Base-by-base conservation (phyloP, 2,888 invertebrate species). In the Isotomurus palustris region DNA sequence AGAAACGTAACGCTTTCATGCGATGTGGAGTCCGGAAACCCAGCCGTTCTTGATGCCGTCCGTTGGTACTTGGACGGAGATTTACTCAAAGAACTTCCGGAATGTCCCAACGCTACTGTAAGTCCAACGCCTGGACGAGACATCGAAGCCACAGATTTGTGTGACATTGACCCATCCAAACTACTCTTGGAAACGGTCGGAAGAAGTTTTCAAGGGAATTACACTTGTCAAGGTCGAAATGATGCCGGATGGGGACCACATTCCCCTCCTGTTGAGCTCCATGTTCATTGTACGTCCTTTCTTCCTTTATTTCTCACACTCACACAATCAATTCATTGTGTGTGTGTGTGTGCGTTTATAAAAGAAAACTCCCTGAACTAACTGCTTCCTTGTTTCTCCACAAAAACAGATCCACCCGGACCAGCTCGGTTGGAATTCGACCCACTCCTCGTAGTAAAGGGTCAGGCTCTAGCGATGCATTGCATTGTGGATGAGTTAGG, bases 211-310 rank as follows among this genome's bases (percentile, higher is more conserved):
- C 89, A 92, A 72, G 94, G 93, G 25, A 93, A 93, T 78, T 95
- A 93, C 77, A 89, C 92, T 1, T 95, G 95, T 75, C 85, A 87
- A 72, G 94, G 93, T 17, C 85, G 83, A 75, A 94, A 93, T 77
- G 82, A 83, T 14, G 92, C 91, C 10, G 91, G 91, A 8, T 91
- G 91, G 88, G 92, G 92, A 40, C 82, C 83, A 35, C 81, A 83
- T 68, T 91, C 91, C 29, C 80, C 82, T 36, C 84, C 85, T 60
- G 84, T 85, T 25, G 87, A 90, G 71, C 81, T 93, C 12, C 79
- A 87, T 70, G 91, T 92, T 51, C 83, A 87, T 72, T 89, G 88
- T 88, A 76, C 82, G 86, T 81, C 58, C 41, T 27, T 43, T n/a
- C 10, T 36, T 17, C 28, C 5, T 49, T n/a, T n/a, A n/a, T n/a